Evolutionary conservation across 1,140 invertebrate genomes (phyloP).

Genomic region (Solenopsis invicta): DNA sequence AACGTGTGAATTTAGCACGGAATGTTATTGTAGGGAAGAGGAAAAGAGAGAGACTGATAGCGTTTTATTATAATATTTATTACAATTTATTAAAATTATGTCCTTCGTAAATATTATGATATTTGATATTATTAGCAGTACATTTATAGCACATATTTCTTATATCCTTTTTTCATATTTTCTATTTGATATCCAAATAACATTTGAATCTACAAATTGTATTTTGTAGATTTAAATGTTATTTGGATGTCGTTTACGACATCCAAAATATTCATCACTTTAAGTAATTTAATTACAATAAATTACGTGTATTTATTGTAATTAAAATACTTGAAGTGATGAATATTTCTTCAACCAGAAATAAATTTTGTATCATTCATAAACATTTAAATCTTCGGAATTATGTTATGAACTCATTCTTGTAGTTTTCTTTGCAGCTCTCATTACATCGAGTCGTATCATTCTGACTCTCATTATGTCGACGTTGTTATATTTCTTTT

Average conservation of each 20-base stretch:
- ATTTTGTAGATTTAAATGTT: background rate
- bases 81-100: background rate
- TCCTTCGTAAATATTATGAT: background rate
- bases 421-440: background rate
- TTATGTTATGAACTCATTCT: background rate
- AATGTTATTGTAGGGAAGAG: background rate
- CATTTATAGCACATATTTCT: background rate
- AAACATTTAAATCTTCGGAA: background rate
- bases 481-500: background rate
- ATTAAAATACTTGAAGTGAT: background rate
- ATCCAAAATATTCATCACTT: too few relatives aligned
- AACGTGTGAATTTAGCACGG: background rate
- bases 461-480: background rate
- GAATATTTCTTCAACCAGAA: background rate
- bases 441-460: background rate
- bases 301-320: background rate
- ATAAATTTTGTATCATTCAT: background rate
- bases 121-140: background rate
- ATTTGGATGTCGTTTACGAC: too few relatives aligned
- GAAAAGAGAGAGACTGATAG: too few relatives aligned
- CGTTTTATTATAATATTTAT: slow-evolving; percentile 33
- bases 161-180: background rate
- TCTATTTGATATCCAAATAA: background rate
- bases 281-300: too few relatives aligned
- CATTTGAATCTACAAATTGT: background rate